Base-by-base conservation (phyloP, 2,888 invertebrate genomes). In the Cryptophagus acutangulus region DNA sequence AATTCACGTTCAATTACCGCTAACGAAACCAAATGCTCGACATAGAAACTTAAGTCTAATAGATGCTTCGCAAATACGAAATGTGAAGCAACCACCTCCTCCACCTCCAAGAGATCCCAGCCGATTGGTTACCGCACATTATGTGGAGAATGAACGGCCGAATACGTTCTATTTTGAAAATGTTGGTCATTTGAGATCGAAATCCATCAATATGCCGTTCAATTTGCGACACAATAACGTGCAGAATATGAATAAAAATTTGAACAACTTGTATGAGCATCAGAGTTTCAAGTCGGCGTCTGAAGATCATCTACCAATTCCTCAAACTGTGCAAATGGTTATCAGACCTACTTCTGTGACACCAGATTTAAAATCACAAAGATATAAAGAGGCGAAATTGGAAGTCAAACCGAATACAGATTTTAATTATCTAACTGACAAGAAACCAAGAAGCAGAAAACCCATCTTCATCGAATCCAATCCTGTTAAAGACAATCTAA, bases 101-200 rank as follows among this genome's bases (percentile, higher is more conserved):
- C 81, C 83, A 2, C 87, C 87, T 17, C 87, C 87, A n/a, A 72
- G 84, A 53, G 86, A 84, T 66, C 85, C 82, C 55, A 74, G 81
- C 43, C 74, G 78, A 65, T 71, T 77, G 10, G 67, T 74, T 13
- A 73, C 74, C 18, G 72, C 72, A 26, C 51, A 59, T 45, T 58
- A 63, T 43, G 52, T 55, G 45, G 59, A 63, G 52, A 57, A 71
- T 61, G 47, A 53, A 55, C 67, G 77, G 38, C 78, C 77, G 1
- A 59, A 42, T 28, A 59, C 76, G 0, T 76, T 73, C 44, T 75
- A 76, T 25, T 76, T 75, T 41, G 77, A 77, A 43, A 55, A 49
- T 20, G 54, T 53, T 12, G 50, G 48, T 30, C n/a, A n/a, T n/a
- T 58, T 39, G 4, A 40, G 51, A 26, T 41, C 51, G 2, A 57